A percentile compares a stretch with the other conserved stretches of the same genome.
These are phyloP conservation scores for Morone saxatilis DNA, from an alignment of 2,113 vertebrate genomes.

Conservation along the genomic window DNA sequence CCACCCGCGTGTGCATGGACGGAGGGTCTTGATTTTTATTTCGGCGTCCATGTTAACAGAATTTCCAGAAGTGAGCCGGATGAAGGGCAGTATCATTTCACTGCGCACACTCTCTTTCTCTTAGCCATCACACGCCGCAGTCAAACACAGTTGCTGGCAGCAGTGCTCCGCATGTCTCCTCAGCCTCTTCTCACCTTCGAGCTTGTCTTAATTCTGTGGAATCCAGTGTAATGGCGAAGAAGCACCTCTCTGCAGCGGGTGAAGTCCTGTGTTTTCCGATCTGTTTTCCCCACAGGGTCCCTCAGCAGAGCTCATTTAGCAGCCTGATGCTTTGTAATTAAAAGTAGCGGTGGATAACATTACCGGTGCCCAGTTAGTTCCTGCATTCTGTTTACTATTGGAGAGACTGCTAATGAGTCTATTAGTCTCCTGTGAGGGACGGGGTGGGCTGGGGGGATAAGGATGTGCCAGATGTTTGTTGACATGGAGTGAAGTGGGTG, in stretches of 20 bases:
- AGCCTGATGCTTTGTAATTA: conserved; percentile 77
- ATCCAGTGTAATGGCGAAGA: conserved; percentile 52
- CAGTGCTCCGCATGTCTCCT: conserved; percentile 1
- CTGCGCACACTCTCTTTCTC: no score
- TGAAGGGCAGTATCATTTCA: no score
- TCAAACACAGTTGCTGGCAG: conserved; percentile 10
- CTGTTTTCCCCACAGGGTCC: conserved; percentile 69
- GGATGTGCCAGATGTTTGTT: conserved; percentile 76
- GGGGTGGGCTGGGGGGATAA: conserved; percentile 31
- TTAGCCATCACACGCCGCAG: neutral
- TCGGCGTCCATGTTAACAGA: no score
- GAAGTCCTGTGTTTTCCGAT: conserved; percentile 59
- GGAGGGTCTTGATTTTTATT: no score
- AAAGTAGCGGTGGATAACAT: conserved; percentile 73
- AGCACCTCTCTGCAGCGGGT: conserved; percentile 50
- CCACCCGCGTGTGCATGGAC: no score
- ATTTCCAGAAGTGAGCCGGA: no score
- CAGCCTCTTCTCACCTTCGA: conserved; percentile 25
- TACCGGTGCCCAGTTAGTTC: conserved; percentile 69
- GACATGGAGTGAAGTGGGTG: conserved; percentile 58
- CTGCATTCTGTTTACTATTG: conserved; percentile 77
- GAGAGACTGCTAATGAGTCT: conserved; percentile 78
- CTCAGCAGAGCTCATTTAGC: conserved; percentile 75
- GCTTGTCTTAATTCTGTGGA: conserved; percentile 62
- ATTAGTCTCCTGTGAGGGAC: conserved; percentile 81